Evolutionary conservation across 2,113 vertebrate species (phyloP), one percentile per base, ranked within the genome.

Genomic region (Urocolius indicus): DNA sequence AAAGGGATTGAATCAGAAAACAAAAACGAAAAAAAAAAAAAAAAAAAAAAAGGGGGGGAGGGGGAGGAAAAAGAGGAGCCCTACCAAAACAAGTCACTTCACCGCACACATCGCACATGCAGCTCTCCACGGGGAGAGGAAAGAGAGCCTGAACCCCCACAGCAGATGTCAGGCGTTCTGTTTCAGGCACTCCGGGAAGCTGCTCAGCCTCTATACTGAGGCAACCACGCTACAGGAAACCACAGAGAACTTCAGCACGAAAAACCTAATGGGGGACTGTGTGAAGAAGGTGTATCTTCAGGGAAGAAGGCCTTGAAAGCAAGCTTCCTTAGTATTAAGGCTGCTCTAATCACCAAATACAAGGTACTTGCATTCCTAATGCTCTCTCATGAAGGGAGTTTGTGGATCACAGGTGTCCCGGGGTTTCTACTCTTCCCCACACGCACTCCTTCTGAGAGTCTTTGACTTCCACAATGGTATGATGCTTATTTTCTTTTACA

Each of bases 1-100:
- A 96, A 92, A 92, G 80, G 84, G 84, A 89, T 61, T 87, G 84
- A 94, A 78, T 82, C 61, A 36, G 85, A 71, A 92, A 84, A 67
- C 34, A 95, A 90, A 93, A 90, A 46, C 0, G 7, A 4, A 2
- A 26, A 43, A 66, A 32, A 84, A 63, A 48, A 9, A 20, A 23
- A n/a, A 11, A 16, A 49, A 43, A 36, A 32, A 21, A 20, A n/a
- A n/a, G n/a, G n/a, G n/a, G n/a, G n/a, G n/a, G n/a, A n/a, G n/a
- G n/a, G n/a, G n/a, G n/a, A n/a, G n/a, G n/a, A n/a, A n/a, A 22
- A 75, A 11, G 15, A 69, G 49, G 55, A 79, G 54, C 52, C 77
- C 57, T 68, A 93, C 65, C 69, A 90, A 93, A 80, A 29, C 43
- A 85, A 96, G 85, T 74, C 87, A 90, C 52, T 92, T 78, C 20